A percentile compares a stretch with the other conserved stretches of the same genome.
Evolutionary conservation across 2,113 vertebrate genomes (phyloP).

Genomic region (Protobothrops mucrosquamatus): DNA sequence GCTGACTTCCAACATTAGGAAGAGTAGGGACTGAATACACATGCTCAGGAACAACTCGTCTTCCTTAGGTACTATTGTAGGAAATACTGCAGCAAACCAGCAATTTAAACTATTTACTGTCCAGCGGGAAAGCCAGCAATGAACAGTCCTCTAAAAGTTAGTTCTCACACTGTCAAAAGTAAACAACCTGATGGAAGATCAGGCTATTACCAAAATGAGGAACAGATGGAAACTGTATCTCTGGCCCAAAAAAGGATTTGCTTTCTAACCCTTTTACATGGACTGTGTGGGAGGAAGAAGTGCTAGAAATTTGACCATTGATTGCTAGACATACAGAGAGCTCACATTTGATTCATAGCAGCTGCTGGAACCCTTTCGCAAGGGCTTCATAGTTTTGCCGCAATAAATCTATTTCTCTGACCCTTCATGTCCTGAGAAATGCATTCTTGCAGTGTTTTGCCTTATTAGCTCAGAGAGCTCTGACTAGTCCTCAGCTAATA

Average conservation of each 20-base stretch:
- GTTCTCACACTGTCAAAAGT: background rate
- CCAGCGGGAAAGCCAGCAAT: background rate
- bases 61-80: background rate
- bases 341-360: background rate
- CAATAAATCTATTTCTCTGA: background rate
- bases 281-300: background rate
- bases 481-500: background rate
- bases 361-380: background rate
- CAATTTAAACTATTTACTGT: background rate
- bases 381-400: background rate
- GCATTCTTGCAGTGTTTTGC: background rate
- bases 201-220: background rate
- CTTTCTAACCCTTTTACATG: background rate
- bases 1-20: background rate
- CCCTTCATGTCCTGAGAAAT: background rate
- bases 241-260: background rate
- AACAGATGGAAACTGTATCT: background rate
- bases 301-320: background rate
- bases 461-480: background rate
- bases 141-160: background rate
- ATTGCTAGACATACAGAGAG: background rate
- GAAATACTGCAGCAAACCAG: background rate
- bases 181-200: background rate
- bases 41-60: background rate
- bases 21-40: background rate